A percentile compares a stretch with the other conserved stretches of the same genome.
Conservation (phyloP, 2,113 vertebrate genomes). For the Psittacara wagleri region DNA sequence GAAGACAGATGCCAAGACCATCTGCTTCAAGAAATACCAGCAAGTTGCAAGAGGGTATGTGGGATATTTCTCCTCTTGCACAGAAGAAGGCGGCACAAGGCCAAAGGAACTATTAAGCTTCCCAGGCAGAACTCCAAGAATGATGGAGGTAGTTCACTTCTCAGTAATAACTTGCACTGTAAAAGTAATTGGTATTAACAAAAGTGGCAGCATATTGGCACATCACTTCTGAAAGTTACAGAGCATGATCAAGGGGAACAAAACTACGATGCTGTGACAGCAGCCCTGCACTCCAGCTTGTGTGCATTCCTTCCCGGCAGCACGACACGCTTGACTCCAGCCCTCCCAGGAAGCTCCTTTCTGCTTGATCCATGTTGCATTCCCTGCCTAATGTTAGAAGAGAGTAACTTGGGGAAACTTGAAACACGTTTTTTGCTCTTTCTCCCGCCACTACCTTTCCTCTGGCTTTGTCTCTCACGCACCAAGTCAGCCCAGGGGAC, state of each 20-base stretch:
- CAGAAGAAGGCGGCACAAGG: not conserved
- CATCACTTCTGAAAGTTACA: not conserved
- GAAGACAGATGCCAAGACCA: conserved; percentile 43
- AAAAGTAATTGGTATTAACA: not conserved
- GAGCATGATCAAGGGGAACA: not conserved
- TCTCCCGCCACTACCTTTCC: not conserved
- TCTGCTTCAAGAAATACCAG: conserved; percentile 18
- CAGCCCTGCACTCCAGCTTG: not conserved
- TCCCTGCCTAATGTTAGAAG: not conserved
- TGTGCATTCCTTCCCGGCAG: not conserved
- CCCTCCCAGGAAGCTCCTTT: not conserved
- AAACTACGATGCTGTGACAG: rapidly evolving
- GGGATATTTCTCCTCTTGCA: not conserved
- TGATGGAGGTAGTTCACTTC: not conserved
- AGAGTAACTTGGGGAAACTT: not conserved
- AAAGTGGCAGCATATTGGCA: not conserved
- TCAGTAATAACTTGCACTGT: not conserved
- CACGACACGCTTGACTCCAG: rapidly evolving
- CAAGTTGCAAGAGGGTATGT: not conserved
- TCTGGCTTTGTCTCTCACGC: not conserved
- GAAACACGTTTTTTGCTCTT: not conserved
- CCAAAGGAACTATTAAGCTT: not conserved
- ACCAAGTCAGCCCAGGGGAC: not conserved
- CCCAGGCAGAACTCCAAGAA: not conserved
- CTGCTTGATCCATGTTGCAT: not conserved